Percentiles rank a stretch among this genome's conserved stretches.
These are phyloP conservation scores for Sturnira hondurensis DNA, from an alignment of 2,113 vertebrate genomes.

Conservation along the genomic window DNA sequence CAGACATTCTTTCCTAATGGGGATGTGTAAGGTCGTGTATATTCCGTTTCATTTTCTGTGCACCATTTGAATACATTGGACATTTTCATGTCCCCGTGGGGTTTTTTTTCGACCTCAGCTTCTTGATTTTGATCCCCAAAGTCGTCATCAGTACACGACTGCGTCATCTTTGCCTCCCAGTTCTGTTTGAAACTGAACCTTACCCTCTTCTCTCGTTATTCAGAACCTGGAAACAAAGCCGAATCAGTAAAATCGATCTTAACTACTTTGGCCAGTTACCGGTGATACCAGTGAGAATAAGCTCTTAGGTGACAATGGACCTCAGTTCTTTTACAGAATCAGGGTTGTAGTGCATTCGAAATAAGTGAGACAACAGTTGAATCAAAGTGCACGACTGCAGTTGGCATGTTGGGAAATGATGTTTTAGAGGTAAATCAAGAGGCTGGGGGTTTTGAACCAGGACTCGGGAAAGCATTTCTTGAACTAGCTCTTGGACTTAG, in stretches of 20 bases:
- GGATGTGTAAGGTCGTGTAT: neutral
- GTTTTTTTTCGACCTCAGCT: neutral
- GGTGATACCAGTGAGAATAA: neutral
- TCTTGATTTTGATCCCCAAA: neutral
- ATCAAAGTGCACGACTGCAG: neutral
- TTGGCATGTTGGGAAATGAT: neutral
- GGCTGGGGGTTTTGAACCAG: neutral
- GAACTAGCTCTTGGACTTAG: neutral
- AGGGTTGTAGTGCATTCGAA: neutral
- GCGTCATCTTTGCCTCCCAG: neutral
- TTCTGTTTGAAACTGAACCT: neutral
- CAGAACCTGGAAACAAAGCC: neutral
- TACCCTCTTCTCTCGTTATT: neutral
- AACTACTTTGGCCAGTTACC: neutral
- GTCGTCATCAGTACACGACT: neutral
- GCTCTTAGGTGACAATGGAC: neutral
- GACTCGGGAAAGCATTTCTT: neutral
- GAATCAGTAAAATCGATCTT: neutral
- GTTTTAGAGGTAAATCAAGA: neutral
- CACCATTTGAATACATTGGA: neutral
- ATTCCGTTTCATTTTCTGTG: neutral
- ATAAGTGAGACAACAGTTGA: neutral
- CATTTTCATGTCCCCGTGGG: neutral
- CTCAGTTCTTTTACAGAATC: neutral
- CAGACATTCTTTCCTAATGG: neutral